These are phyloP conservation scores for Rotaria socialis DNA, from an alignment of 2,888 invertebrate species.

Conservation along the genomic window DNA sequence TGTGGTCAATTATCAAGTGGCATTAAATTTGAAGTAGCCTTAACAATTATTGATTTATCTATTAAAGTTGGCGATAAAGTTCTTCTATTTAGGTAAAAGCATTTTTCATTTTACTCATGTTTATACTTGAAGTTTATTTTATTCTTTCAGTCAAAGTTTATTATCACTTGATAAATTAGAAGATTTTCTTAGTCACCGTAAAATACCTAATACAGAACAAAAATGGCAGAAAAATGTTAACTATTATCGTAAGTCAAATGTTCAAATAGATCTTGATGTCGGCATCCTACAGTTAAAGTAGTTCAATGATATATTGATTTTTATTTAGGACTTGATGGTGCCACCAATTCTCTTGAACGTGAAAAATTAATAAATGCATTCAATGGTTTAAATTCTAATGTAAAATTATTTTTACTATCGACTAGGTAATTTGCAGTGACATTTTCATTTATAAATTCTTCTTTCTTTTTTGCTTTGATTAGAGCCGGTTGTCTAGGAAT, in stretches of 20 bases:
- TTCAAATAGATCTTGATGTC: background rate
- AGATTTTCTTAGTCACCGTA: slow-evolving; percentile 75
- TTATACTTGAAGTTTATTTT: background rate
- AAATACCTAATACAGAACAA: slow-evolving; percentile 60
- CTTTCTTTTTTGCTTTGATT: slow-evolving; percentile 42
- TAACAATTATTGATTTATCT: slow-evolving; percentile 82
- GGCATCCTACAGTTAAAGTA: too few species aligned
- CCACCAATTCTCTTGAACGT: slow-evolving; percentile 84
- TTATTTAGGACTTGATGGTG: slow-evolving; percentile 73
- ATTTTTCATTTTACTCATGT: background rate
- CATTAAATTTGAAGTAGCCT: slow-evolving; percentile 87
- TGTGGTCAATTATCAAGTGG: slow-evolving; percentile 85
- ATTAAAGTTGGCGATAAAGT: slow-evolving; percentile 81
- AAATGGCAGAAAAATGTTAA: slow-evolving; percentile 79
- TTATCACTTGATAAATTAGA: slow-evolving; percentile 90
- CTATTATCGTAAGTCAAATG: slow-evolving; percentile 75
- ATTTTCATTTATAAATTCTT: background rate
- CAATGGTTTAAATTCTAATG: slow-evolving; percentile 72
- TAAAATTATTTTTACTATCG: slow-evolving; percentile 87
- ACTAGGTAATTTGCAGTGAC: slow-evolving; percentile 63
- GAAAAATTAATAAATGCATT: slow-evolving; percentile 94
- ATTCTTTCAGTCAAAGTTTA: slow-evolving; percentile 75
- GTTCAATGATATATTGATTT: background rate
- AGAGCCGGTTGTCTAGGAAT: slow-evolving; percentile 92
- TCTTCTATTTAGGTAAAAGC: slow-evolving; percentile 70